Evolutionary conservation across 2,113 vertebrate genomes (phyloP), one percentile per base, ranked within the genome.

Genomic region (Montifringilla adamsi): DNA sequence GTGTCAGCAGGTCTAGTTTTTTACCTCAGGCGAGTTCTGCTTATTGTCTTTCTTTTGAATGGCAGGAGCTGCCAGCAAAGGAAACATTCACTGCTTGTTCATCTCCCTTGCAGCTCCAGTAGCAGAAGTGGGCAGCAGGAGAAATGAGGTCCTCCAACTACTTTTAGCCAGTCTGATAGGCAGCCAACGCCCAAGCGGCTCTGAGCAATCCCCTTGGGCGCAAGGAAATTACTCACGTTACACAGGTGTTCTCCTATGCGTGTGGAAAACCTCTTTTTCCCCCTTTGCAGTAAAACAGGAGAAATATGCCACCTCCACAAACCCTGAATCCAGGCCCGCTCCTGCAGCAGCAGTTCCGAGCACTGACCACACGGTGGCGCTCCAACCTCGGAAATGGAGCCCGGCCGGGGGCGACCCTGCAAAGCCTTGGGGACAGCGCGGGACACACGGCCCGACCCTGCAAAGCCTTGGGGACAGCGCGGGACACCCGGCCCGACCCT

Each of bases 321-420:
- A 10, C 0, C 9, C 46, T 3, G 28, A 44, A 41, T 2, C 16
- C 75, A 26, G 43, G 4, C 6, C 22, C 2, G 5, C 23, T 28
- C 66, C 72, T 7, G 59, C 63, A 62, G 59, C 23, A 35, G 80
- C 37, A 75, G 19, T 64, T 64, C 59, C 27, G 30, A 30, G 11
- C 3, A 67, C 13, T 0, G 59, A 8, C 91, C 96, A 90, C 94
- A 58, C n/a, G 94, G 63, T 60, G 95, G 93, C 52, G 90, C 50
- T 68, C 17, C 55, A 30, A 3, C 4, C n/a, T 23, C 2, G 70
- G 37, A 63, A 76, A 93, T 20, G 44, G 20, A 73, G 37, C 41
- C 26, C 64, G 14, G 41, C 30, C 66, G 3, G 16, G 9, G 52
- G 28, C 11, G 37, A 41, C 47, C 26, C 16, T 9, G 64, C 31